Base-by-base conservation (phyloP, 2,888 invertebrate species). In the Glaucopsyche alexis region DNA sequence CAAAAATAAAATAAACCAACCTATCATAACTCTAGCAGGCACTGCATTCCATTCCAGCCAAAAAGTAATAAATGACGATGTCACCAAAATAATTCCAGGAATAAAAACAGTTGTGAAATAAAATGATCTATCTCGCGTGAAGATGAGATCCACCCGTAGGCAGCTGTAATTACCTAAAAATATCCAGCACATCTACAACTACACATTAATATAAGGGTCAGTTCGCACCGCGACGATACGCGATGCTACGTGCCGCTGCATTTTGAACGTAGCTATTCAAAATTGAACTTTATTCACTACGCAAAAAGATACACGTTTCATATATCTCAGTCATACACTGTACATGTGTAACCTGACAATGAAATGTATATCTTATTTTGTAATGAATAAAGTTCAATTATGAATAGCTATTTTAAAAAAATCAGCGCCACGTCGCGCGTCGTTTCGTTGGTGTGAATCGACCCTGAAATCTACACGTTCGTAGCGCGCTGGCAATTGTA, bases 41-140 rank as follows among this genome's bases (percentile, higher is more conserved):
- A 98, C 98, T 83, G 98, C 98, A 94, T 98, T 98, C 98, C 98
- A 98, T 94, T 98, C 98, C 93, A 98, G 95, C 98, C 98, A 98
- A 95, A 98, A 98, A 86, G 98, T 98, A 93, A 98, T 98, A 95
- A 98, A 98, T 85, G 98, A 98, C 93, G 98, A 98, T 82, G 98
- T 98, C 90, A 98, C 98, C 94, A 98, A 95, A 94, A 98, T 98
- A 88, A 98, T 98, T 86, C 98, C 98, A 84, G 98, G 98, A 94
- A 98, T 98, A 94, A 98, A 98, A 93, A 98, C 98, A 87, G 98
- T 98, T 84, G 98, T 98, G 94, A 98, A 98, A 95, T 98, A 98
- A 95, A 98, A 98, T 88, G 98, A 97, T 94, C 98, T 96, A 94
- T 98, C 98, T 90, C 98, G 95, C 81, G 98, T 98, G 94, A 98